Evolutionary conservation across 2,113 vertebrate species (phyloP).

Genomic region (Solea senegalensis): DNA sequence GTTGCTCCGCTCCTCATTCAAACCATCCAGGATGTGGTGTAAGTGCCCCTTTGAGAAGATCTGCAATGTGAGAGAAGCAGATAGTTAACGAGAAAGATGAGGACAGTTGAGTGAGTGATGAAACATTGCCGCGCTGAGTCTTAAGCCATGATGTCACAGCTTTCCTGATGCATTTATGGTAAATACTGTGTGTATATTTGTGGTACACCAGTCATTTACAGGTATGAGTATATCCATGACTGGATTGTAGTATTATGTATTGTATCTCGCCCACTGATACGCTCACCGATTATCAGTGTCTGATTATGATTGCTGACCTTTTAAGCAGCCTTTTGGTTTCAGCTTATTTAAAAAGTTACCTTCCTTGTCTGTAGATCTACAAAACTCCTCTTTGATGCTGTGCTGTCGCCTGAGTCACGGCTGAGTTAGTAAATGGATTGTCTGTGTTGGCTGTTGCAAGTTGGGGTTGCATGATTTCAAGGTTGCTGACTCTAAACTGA

Average conservation of each 20-base stretch:
- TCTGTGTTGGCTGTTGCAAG: constrained; percentile 48
- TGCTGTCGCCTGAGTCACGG: constrained; percentile 28
- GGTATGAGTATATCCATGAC: constrained; percentile 31
- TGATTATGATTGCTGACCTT: constrained; percentile 12
- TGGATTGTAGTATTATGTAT: constrained; percentile 28
- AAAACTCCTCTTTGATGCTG: not conserved
- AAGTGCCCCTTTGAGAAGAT: constrained; percentile 88
- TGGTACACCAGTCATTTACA: constrained; percentile 3
- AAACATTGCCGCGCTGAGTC: not conserved
- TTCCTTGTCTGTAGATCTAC: not conserved
- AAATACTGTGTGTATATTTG: constrained; percentile 30
- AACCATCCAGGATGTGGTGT: constrained; percentile 93
- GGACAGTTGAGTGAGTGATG: not conserved
- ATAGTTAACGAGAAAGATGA: not conserved
- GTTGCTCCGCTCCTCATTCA: constrained; percentile 91
- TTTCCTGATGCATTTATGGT: constrained; percentile 46
- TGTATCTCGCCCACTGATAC: constrained; percentile 8
- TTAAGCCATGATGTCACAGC: constrained; percentile 51
- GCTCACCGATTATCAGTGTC: not conserved
- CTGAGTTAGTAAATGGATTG: constrained; percentile 22
- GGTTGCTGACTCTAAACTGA: constrained; percentile 34
- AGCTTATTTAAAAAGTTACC: not conserved
- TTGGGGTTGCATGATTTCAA: constrained; percentile 34
- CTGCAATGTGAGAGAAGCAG: constrained; percentile 65
- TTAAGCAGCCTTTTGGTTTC: not conserved